These are phyloP conservation scores for Botia kubotai DNA, from an alignment of 2,797 vertebrate species.

Conservation along the genomic window DNA sequence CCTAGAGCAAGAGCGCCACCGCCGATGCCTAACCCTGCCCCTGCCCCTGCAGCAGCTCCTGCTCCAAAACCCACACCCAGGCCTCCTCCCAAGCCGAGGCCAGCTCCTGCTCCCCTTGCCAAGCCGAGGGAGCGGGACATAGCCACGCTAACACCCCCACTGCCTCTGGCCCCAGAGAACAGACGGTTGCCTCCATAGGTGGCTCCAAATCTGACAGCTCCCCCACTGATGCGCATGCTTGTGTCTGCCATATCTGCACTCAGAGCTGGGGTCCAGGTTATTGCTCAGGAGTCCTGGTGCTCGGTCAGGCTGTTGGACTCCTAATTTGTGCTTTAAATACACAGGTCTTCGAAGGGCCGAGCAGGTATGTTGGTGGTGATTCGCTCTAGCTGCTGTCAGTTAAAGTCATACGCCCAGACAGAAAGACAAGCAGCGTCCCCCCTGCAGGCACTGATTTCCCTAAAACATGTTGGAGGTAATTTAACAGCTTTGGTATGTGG, in stretches of 20 bases:
- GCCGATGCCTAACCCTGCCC: slow-evolving; percentile 47
- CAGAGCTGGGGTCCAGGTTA: slow-evolving; percentile 59
- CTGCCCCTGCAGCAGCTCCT: slow-evolving; percentile 37
- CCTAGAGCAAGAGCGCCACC: slow-evolving; percentile 40
- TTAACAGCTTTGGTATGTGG: slow-evolving; percentile 25
- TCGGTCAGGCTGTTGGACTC: slow-evolving; percentile 50
- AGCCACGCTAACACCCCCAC: slow-evolving; percentile 29
- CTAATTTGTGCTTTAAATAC: slow-evolving; percentile 63
- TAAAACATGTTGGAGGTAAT: slow-evolving; percentile 52
- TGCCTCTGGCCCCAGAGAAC: slow-evolving; percentile 53
- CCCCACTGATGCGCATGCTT: slow-evolving; percentile 64
- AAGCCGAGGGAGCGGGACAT: slow-evolving; percentile 59
- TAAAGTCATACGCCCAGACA: slow-evolving; percentile 34
- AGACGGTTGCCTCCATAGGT: slow-evolving; percentile 69
- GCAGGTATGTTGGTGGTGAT: slow-evolving; percentile 41
- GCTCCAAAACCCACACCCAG: slow-evolving; percentile 49
- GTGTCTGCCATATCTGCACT: slow-evolving; percentile 63
- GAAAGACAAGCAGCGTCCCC: slow-evolving; percentile 57
- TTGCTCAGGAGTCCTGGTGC: slow-evolving; percentile 49
- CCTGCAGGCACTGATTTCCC: slow-evolving; percentile 58
- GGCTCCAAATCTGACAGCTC: slow-evolving; percentile 69
- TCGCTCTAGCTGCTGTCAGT: slow-evolving; percentile 38
- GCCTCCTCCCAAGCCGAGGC: slow-evolving; percentile 47
- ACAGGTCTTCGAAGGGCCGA: slow-evolving; percentile 38
- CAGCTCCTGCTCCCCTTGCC: slow-evolving; percentile 44